A percentile compares a stretch with the other conserved stretches of the same genome.
Conservation (phyloP, 2,888 invertebrate genomes). For the Erynnis tages region DNA sequence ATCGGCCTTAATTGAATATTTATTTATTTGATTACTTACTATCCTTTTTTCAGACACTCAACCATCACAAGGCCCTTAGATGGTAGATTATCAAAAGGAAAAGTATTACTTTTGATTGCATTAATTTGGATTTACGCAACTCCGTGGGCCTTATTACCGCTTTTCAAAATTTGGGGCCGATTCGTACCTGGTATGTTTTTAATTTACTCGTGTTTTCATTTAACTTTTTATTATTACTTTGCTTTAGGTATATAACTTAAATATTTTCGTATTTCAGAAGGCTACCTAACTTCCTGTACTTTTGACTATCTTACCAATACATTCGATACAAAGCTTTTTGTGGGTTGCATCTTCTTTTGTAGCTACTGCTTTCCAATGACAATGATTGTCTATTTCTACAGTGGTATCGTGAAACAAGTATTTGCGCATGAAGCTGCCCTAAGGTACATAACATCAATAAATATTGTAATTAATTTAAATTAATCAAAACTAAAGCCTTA, state of each 20-base stretch:
- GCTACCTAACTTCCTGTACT: constrained; percentile 92
- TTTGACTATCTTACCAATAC: constrained; percentile 92
- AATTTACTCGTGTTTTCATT: not conserved
- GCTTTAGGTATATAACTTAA: not conserved
- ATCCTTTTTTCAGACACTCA: constrained; percentile 64
- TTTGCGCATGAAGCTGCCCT: constrained; percentile 92
- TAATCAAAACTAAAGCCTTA: not conserved
- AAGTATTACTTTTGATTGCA: constrained; percentile 88
- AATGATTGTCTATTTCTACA: constrained; percentile 91
- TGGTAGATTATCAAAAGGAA: constrained; percentile 90
- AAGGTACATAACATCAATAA: constrained; percentile 68
- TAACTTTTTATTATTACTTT: too few relatives aligned
- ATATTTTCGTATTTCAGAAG: constrained; percentile 82
- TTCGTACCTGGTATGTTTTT: constrained; percentile 86
- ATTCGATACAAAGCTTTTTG: constrained; percentile 89
- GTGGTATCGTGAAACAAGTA: constrained; percentile 93
- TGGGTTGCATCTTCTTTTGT: constrained; percentile 87
- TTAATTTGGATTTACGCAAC: constrained; percentile 88
- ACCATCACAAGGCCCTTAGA: constrained; percentile 91
- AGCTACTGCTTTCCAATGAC: constrained; percentile 89
- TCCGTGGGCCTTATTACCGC: constrained; percentile 91
- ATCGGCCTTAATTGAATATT: too few relatives aligned
- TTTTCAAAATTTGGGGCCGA: constrained; percentile 92
- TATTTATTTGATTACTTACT: too few relatives aligned
- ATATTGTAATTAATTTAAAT: too few relatives aligned